These are phyloP conservation scores for Huso huso DNA, from an alignment of 2,797 vertebrate species.

Conservation along the genomic window DNA sequence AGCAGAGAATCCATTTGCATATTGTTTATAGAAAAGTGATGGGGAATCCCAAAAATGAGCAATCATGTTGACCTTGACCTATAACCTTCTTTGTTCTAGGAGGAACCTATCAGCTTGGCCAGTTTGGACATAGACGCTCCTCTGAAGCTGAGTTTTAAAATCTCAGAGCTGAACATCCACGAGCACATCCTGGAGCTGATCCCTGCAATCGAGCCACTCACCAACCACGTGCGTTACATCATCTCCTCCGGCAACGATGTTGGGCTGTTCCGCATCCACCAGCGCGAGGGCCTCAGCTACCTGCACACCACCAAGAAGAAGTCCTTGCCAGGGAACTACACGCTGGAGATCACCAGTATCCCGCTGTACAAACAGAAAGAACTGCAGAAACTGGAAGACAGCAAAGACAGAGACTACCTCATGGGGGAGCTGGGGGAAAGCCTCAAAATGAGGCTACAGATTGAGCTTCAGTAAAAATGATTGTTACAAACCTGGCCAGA, in stretches of 20 bases:
- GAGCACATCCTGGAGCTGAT: constrained; percentile 62
- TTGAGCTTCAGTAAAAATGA: constrained; percentile 52
- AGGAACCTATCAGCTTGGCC: constrained; percentile 40
- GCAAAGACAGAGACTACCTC: constrained; percentile 55
- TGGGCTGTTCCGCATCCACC: constrained; percentile 53
- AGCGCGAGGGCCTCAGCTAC: constrained; percentile 48
- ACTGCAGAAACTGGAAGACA: constrained; percentile 44
- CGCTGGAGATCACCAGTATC: constrained; percentile 61
- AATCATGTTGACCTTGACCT: no score
- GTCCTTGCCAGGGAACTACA: constrained; percentile 43
- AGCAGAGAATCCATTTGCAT: no score
- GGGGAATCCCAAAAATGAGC: no score
- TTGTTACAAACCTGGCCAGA: no score
- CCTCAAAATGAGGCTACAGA: constrained; percentile 63
- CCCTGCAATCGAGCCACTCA: constrained; percentile 59
- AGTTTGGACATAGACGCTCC: constrained; percentile 60
- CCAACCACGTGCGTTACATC: constrained; percentile 51
- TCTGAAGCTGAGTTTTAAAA: constrained; percentile 52
- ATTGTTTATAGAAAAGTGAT: no score
- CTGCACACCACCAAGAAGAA: constrained; percentile 50
- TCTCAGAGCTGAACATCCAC: constrained; percentile 44
- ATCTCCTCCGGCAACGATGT: constrained; percentile 49
- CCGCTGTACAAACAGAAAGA: constrained; percentile 45
- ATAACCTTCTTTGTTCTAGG: constrained; percentile 28
- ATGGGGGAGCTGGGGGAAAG: constrained; percentile 51